phyloP scores from a whole-genome alignment of 2,113 vertebrate species.

The Epinephelus moara region DNA sequence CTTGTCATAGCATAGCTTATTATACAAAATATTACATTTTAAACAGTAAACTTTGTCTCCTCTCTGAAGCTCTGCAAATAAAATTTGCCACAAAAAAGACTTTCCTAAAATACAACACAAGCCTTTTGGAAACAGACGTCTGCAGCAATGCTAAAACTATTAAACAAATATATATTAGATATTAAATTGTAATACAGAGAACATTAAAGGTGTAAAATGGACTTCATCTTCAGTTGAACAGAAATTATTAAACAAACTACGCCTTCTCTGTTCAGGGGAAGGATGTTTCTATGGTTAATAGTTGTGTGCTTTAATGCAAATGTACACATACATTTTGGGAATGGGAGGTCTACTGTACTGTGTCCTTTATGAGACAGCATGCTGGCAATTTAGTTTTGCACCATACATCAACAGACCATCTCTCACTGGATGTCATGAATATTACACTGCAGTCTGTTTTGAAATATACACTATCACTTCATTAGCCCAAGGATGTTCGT shows the following conservation, averaged over 20 bases:
- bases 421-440: neutral
- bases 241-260: neutral
- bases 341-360: neutral
- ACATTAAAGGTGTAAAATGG: neutral
- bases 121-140: neutral
- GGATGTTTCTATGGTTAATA: neutral
- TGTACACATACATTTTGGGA: neutral
- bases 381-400: neutral
- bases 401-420: neutral
- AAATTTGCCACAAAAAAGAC: neutral
- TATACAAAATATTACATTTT: neutral
- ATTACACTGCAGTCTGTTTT: neutral
- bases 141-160: no score
- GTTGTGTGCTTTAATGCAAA: neutral
- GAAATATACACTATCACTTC: neutral
- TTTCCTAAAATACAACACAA: neutral
- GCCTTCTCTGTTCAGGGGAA: neutral
- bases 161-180: no score
- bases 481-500: neutral
- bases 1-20: neutral
- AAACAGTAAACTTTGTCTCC: slow-evolving; percentile 2
- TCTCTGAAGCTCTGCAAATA: slow-evolving; percentile 3
- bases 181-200: neutral
- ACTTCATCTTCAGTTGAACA: neutral
- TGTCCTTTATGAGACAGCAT: neutral